Evolutionary conservation across 2,888 invertebrate genomes (phyloP), one percentile per base, ranked within the genome.

Genomic region (Apantesis nais): DNA sequence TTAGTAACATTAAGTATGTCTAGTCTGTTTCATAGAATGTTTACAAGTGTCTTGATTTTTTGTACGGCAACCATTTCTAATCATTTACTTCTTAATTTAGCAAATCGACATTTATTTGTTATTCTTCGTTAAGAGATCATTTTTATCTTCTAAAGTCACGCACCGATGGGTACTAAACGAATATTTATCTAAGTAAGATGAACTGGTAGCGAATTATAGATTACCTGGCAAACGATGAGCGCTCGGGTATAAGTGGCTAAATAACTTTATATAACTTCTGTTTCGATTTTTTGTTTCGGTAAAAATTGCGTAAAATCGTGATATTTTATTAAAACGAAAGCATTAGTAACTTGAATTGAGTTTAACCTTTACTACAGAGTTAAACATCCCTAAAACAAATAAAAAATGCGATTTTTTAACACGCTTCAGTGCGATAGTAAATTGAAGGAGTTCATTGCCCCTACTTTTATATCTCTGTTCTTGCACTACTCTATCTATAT

Each of bases 371-470:
- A 12, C n/a, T 52, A 11, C 39, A 48, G 48, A 2, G n/a, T 19
- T 60, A n/a, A 12, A 2, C 4, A 29, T 31, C 31, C 22, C 11
- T 31, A 31, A 44, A 63, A 63, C 31, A 31, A 12, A 5, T 64
- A 29, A 22, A 31, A 29, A 39, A 58, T 66, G 66, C 25, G 39
- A 58, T 22, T 55, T 58, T 58, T 66, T 58, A 55, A 11, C 29
- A 63, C 29, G 11, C 7, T 16, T 66, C 39, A 41, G 19, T 29
- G 39, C 52, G 48, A 34, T 37, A 58, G 41, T 58, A 16, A 66
- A 37, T 55, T 37, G 39, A 41, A 58, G n/a, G 58, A n/a, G 66
- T 66, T 66, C 66, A 66, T 58, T 58, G 66, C 29, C 66, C 66
- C 55, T 58, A 29, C 37, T 39, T 55, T 22, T 25, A 66, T 66